phyloP scores from a whole-genome alignment of 2,888 invertebrate genomes.

The Cosmia pyralina region DNA sequence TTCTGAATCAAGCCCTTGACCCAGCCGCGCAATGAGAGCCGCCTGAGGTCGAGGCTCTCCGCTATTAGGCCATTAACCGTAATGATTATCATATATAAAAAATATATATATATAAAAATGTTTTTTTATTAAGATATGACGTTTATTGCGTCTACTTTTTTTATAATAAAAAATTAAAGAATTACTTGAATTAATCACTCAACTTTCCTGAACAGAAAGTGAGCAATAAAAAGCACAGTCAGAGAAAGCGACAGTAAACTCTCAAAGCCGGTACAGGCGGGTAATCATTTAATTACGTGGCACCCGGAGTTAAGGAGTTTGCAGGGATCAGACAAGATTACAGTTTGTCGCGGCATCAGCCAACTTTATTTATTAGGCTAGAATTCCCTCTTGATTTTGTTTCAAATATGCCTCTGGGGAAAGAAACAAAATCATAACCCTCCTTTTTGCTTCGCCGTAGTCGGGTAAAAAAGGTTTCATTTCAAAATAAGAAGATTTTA shows the following conservation, averaged over 20 bases:
- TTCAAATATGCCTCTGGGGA: not conserved
- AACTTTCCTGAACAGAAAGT: slow-evolving; percentile 5
- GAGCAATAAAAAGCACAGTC: slow-evolving; percentile 43
- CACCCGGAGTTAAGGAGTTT: slow-evolving; percentile 75
- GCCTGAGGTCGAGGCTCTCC: too few relatives aligned
- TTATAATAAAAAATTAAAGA: not conserved
- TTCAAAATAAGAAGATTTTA: too few relatives aligned
- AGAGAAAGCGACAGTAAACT: slow-evolving; percentile 43
- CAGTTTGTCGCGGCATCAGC: slow-evolving; percentile 68
- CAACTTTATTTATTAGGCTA: slow-evolving; percentile 70
- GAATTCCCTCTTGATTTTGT: slow-evolving; percentile 43
- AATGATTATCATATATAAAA: too few relatives aligned
- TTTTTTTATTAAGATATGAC: too few relatives aligned
- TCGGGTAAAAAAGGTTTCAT: too few relatives aligned
- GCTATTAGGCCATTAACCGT: too few relatives aligned
- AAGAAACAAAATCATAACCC: not conserved
- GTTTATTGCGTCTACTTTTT: too few relatives aligned
- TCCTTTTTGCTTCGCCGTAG: too few relatives aligned
- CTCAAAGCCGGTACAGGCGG: slow-evolving; percentile 71
- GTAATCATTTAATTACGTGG: slow-evolving; percentile 84
- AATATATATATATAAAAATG: too few relatives aligned
- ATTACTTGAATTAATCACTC: slow-evolving; percentile 16
- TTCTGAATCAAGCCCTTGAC: too few relatives aligned
- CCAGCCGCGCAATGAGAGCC: too few relatives aligned
- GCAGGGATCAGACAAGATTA: slow-evolving; percentile 72